Conservation (phyloP, 2,113 vertebrate species). For the Platanista minor region DNA sequence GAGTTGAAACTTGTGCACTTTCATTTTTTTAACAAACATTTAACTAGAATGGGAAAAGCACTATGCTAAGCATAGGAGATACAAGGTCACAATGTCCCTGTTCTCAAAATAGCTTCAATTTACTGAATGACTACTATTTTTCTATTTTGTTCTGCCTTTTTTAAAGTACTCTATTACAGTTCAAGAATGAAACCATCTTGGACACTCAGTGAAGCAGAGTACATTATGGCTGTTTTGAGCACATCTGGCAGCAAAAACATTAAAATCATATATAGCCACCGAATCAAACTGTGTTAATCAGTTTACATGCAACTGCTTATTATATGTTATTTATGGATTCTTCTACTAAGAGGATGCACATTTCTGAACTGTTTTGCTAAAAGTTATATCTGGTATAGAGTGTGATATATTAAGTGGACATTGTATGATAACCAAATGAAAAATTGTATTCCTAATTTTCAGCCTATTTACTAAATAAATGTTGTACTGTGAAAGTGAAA, state of each 20-base stretch:
- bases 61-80: not conserved
- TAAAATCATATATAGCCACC: constrained; percentile 20
- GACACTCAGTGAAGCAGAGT: constrained; percentile 20
- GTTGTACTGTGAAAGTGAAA: not conserved
- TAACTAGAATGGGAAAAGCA: not conserved
- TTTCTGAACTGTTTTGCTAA: not conserved
- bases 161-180: not conserved
- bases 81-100: not conserved
- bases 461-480: not conserved
- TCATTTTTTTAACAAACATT: not conserved
- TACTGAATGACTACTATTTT: not conserved
- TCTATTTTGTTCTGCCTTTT: not conserved
- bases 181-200: constrained; percentile 39
- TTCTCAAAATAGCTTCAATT: not conserved
- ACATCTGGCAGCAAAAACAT: not conserved
- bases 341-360: not conserved
- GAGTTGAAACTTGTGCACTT: not conserved
- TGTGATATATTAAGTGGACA: not conserved
- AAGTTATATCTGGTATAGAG: not conserved
- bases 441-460: not conserved
- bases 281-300: constrained; percentile 44
- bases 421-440: not conserved
- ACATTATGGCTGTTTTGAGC: not conserved
- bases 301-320: not conserved
- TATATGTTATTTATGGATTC: constrained; percentile 11